Evolutionary conservation across 2,113 vertebrate species (phyloP), one percentile per base, ranked within the genome.

Genomic region (Sarotherodon lohbergeri): DNA sequence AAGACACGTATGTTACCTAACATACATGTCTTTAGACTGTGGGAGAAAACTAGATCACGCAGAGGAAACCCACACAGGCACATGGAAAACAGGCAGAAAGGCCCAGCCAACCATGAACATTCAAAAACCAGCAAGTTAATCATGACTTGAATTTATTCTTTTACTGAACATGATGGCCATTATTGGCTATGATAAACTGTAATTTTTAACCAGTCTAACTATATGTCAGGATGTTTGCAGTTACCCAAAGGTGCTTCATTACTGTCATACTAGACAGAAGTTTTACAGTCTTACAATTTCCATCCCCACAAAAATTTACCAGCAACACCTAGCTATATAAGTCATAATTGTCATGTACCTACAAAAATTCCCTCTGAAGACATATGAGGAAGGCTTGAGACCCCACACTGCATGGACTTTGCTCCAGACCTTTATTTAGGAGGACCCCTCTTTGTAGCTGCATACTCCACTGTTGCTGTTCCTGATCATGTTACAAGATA

Each of bases 21-120:
- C 24, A 76, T 50, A 19, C 1, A 0, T 27, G 43, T 11, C 24
- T 29, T 17, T 27, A 43, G n/a, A 71, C 8, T 43, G 5, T 73
- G 39, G 66, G 66, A 73, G 66, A 73, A 48, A 76, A 48, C 71
- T 73, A 27, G 13, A 73, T 43, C 2, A 48, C 2, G 14, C 14
- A 17, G 22, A 76, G 68, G 41, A 76, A 48, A 76, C 43, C 71
- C 41, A 76, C 71, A 48, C 1, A 48, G 41, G 24, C 41, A 29
- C 2, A 2, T 27, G 24, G 9, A 76, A 8, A 76, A 50, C 24
- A 50, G 46, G 27, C 68, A 73, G 14, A 50, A 50, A 32, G 71
- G 14, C 43, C 9, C 24, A 50, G 24, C 41, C 22, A 50, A 50
- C 71, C 43, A 32, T 29, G 22, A 32, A 1, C 43, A 29, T 48